phyloP scores from a whole-genome alignment of 1,140 invertebrate species.

The Pogonus chalceus region DNA sequence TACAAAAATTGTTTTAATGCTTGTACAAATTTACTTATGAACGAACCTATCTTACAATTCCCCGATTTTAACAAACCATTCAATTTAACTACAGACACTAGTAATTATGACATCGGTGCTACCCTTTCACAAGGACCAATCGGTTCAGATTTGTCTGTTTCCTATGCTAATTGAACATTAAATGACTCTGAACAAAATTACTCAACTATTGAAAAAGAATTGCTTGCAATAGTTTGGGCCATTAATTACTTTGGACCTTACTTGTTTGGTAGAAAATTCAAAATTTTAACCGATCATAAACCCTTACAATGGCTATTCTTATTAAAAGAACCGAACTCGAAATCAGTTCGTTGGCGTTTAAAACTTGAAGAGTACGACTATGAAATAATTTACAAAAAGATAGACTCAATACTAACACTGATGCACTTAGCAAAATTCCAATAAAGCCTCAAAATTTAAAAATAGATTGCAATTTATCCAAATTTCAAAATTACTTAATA shows the following conservation, averaged over 20 bases:
- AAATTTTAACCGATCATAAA: too few species aligned
- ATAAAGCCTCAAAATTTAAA: background rate
- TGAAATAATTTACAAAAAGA: conserved; percentile 18
- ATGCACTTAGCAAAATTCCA: background rate
- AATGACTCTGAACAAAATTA: conserved; percentile 22
- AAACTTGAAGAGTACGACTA: conserved; percentile 29
- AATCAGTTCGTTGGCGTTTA: conserved; percentile 27
- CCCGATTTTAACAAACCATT: conserved; percentile 29
- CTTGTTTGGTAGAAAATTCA: conserved; percentile 26
- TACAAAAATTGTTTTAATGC: background rate
- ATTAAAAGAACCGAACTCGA: conserved; percentile 30
- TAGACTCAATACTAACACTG: background rate
- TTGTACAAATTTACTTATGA: background rate
- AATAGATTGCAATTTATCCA: background rate
- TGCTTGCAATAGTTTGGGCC: conserved; percentile 32
- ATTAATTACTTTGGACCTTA: conserved; percentile 33
- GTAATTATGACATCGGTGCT: conserved; percentile 22
- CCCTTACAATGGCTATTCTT: conserved; percentile 34
- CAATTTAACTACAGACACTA: conserved; percentile 27
- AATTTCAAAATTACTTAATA: background rate
- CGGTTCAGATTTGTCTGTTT: conserved; percentile 20
- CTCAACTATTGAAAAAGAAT: conserved; percentile 24
- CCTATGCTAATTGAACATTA: conserved; percentile 21
- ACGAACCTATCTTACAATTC: conserved; percentile 24
- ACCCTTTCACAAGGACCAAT: conserved; percentile 23